Evolutionary conservation across 2,113 vertebrate genomes (phyloP), one percentile per base, ranked within the genome.

Genomic region (Panthera leo): DNA sequence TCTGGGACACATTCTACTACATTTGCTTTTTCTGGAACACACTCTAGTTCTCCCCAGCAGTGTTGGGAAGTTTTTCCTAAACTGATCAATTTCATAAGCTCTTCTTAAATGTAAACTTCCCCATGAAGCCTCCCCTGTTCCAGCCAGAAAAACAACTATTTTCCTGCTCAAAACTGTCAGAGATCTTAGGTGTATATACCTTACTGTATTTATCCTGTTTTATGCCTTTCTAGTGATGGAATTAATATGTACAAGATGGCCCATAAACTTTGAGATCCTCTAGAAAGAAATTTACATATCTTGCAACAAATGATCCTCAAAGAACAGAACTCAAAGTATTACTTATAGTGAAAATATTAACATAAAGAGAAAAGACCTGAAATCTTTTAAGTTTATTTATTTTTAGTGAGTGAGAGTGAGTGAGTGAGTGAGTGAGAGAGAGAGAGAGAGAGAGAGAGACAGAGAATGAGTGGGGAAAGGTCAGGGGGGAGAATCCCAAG

Each of bases 91-190:
- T 53, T 42, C 58, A 51, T 1, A 85, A 23, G 55, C 34, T 88
- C 27, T 83, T 96, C 85, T 84, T 93, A 94, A 94, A 94, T 29
- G 34, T 94, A 16, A 89, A 25, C 34, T 85, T 42, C 65, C 61
- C 63, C 6, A 25, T 23, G 42, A 89, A 76, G 5, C 39, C 36
- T 82, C 82, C 11, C 39, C 58, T 83, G 12, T 89, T 85, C 2
- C 84, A 21, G 48, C 18, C 34, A 27, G 31, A 78, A 78, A 78
- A 78, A 23, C 63, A 75, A 53, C 45, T 75, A 55, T 67, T 65
- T 61, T 63, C 29, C 48, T 70, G 10, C 83, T 79, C 42, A 79
- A 94, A 95, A 92, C n/a, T 78, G 55, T 71, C 29, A 78, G 27
- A 84, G 13, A 58, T 18, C 80, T 58, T 36, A 34, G 2, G 36